A percentile compares a stretch with the other conserved stretches of the same genome.
Conservation (phyloP, 2,113 vertebrate species). For the Xenopus borealis region DNA sequence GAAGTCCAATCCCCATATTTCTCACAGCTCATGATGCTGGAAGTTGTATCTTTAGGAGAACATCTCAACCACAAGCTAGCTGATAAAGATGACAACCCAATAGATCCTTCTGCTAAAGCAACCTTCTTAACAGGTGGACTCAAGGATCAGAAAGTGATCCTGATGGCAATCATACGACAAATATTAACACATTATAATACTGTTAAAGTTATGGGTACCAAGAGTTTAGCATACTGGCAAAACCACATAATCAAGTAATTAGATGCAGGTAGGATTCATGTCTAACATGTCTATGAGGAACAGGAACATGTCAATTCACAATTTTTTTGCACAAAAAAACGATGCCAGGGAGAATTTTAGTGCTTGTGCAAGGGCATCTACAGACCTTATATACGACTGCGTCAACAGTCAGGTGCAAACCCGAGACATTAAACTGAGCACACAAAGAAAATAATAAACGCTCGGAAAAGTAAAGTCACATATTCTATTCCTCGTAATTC, state of each 20-base stretch:
- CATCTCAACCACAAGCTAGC: not conserved
- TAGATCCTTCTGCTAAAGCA: not conserved
- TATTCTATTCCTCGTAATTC: conserved; percentile 7
- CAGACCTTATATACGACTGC: not conserved
- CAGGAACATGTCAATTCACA: not conserved
- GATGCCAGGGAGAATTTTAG: not conserved
- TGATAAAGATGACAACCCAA: not conserved
- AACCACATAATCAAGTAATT: not conserved
- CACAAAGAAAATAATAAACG: conserved; percentile 15
- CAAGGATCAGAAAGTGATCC: too few relatives aligned
- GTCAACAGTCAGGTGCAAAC: conserved; percentile 17
- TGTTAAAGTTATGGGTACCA: not conserved
- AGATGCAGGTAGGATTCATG: not conserved
- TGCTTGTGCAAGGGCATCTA: not conserved
- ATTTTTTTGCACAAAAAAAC: not conserved
- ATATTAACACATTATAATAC: not conserved
- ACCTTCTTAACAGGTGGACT: not conserved
- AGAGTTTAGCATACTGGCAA: not conserved
- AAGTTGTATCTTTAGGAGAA: too few relatives aligned
- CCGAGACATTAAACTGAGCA: conserved; percentile 19
- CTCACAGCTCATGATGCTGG: too few relatives aligned
- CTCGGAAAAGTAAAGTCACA: conserved; percentile 21
- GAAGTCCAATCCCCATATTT: too few relatives aligned
- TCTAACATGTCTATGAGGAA: too few relatives aligned
- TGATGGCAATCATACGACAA: too few relatives aligned